Percentiles rank a stretch among this genome's conserved stretches.
phyloP scores from a whole-genome alignment of 2,888 invertebrate genomes.

The Tortricodes alternella region DNA sequence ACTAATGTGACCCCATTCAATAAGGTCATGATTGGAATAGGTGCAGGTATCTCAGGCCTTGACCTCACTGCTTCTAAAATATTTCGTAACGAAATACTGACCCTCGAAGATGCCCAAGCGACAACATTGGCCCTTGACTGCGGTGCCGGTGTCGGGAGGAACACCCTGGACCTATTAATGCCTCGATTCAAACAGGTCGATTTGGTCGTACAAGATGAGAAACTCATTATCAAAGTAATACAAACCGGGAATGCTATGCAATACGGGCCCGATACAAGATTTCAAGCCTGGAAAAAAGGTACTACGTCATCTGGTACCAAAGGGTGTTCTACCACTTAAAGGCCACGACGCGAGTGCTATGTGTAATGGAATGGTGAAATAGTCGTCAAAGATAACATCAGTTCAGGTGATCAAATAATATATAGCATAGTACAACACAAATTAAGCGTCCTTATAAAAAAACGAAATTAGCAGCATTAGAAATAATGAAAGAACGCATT shows the following conservation, averaged over 20 bases:
- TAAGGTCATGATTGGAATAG: constrained; percentile 97
- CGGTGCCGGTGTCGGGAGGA: constrained; percentile 98
- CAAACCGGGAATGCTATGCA: constrained; percentile 86
- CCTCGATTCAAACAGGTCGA: constrained; percentile 92
- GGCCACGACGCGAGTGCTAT: too few species aligned
- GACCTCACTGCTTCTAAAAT: constrained; percentile 93
- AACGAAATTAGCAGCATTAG: constrained; percentile 86
- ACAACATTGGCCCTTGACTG: constrained; percentile 92
- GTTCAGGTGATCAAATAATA: constrained; percentile 84
- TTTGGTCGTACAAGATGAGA: constrained; percentile 94
- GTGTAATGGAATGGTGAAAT: constrained; percentile 60
- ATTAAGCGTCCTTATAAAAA: constrained; percentile 89
- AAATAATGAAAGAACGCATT: constrained; percentile 85
- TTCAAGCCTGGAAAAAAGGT: constrained; percentile 90
- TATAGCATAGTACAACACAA: constrained; percentile 94
- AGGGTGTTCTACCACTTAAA: constrained; percentile 96
- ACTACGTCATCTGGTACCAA: constrained; percentile 98
- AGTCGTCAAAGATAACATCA: constrained; percentile 87
- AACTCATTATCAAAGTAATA: constrained; percentile 90
- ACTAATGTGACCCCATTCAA: constrained; percentile 92
- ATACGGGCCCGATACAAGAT: constrained; percentile 90
- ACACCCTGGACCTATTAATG: constrained; percentile 91
- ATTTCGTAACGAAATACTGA: constrained; percentile 85
- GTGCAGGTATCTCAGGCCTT: constrained; percentile 92
- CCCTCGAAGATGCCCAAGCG: constrained; percentile 76